A percentile compares a stretch with the other conserved stretches of the same genome.
Conservation (phyloP, 2,888 invertebrate species). For the Pristionchus arcanus region DNA sequence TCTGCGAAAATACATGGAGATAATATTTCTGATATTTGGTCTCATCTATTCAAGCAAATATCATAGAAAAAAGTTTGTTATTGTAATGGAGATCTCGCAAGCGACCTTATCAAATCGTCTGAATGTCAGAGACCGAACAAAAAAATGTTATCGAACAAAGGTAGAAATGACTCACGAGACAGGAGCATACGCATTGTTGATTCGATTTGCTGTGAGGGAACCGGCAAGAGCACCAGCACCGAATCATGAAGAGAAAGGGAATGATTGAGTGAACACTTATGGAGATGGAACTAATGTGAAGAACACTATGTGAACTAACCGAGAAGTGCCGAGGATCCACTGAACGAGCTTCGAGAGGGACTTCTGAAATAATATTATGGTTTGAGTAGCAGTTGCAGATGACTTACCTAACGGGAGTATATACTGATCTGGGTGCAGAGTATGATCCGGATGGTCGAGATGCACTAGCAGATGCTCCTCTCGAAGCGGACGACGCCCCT, state of each 20-base stretch:
- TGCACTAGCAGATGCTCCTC: neutral
- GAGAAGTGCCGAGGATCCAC: neutral
- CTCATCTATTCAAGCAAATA: neutral
- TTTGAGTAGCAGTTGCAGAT: neutral
- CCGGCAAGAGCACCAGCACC: constrained; percentile 5
- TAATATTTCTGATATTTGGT: neutral
- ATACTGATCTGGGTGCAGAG: neutral
- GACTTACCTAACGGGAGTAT: constrained; percentile 10
- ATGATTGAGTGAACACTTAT: neutral
- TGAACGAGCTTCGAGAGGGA: neutral
- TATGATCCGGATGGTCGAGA: neutral
- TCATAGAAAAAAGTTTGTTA: neutral
- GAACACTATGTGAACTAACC: neutral
- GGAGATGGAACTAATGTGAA: too few species aligned
- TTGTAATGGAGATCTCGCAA: neutral
- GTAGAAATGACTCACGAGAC: neutral
- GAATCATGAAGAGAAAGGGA: neutral
- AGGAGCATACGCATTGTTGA: constrained; percentile 28
- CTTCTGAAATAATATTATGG: neutral
- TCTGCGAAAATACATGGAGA: neutral
- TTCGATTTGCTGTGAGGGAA: constrained; percentile 26
- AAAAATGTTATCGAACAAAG: neutral
- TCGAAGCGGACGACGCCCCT: neutral
- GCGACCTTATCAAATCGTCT: neutral
- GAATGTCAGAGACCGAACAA: neutral